A percentile compares a stretch with the other conserved stretches of the same genome.
phyloP scores from a whole-genome alignment of 1,140 invertebrate genomes.

The Caenorhabditis elegans region DNA sequence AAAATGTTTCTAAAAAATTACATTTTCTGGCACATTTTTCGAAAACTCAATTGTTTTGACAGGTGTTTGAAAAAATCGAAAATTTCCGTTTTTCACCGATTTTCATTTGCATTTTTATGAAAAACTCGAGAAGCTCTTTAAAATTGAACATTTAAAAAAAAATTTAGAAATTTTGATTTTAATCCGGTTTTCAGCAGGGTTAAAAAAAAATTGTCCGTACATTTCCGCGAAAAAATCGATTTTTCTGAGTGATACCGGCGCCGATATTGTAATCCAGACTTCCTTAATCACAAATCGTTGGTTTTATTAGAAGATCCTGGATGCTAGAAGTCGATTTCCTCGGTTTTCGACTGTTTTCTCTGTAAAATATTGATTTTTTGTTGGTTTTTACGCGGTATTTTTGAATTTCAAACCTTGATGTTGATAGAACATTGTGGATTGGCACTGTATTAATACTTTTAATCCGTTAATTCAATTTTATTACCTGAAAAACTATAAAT shows the following conservation, averaged over 20 bases:
- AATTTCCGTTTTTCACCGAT: no score
- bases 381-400: neutral
- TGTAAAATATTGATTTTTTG: neutral
- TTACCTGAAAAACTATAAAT: no score
- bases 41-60: no score
- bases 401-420: neutral
- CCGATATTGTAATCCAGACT: neutral
- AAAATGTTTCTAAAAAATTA: no score
- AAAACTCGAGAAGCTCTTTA: no score
- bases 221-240: neutral
- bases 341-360: neutral
- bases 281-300: constrained; percentile 13
- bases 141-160: no score
- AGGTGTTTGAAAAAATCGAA: no score
- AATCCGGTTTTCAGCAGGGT: no score
- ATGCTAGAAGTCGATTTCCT: constrained; percentile 16
- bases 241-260: neutral
- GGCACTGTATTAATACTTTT: neutral
- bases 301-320: neutral
- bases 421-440: neutral
- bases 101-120: no score
- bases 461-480: no score
- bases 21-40: no score
- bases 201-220: neutral
- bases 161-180: no score